These are phyloP conservation scores for Poecilia picta DNA, from an alignment of 2,797 vertebrate species.

Conservation along the genomic window DNA sequence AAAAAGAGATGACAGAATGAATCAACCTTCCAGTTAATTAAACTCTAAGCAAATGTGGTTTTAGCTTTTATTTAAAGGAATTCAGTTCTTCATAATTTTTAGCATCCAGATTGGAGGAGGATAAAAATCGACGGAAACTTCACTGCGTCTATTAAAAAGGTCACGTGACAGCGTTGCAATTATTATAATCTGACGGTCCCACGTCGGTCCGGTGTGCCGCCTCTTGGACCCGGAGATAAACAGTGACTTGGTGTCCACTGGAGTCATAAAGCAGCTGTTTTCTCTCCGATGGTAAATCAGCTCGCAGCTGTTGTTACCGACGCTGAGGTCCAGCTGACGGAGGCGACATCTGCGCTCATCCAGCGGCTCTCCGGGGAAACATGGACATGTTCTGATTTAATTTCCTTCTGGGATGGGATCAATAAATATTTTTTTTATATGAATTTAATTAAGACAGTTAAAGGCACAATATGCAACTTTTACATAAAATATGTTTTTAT, in stretches of 20 bases:
- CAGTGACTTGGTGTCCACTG: background rate
- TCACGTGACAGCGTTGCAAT: background rate
- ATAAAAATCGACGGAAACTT: background rate
- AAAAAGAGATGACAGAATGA: background rate
- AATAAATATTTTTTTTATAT: too few relatives aligned
- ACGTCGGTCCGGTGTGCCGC: background rate
- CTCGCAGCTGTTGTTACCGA: background rate
- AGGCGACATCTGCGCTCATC: conserved; percentile 2
- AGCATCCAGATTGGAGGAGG: background rate
- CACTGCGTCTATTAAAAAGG: background rate
- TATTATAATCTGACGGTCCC: background rate
- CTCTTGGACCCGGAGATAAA: background rate
- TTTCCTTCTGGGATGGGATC: too few relatives aligned
- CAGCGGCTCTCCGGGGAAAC: background rate
- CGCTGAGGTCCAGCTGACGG: background rate
- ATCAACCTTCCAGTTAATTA: background rate
- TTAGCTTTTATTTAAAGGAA: background rate
- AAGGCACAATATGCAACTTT: too few relatives aligned
- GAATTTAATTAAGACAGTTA: too few relatives aligned
- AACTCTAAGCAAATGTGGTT: background rate
- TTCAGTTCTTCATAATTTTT: background rate
- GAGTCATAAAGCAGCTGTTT: background rate
- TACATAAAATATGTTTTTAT: too few relatives aligned
- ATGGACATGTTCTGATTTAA: conserved; percentile 7
- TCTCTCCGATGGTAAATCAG: background rate